A percentile compares a stretch with the other conserved stretches of the same genome.
Evolutionary conservation across 2,888 invertebrate genomes (phyloP).

Genomic region (Dicyrtomina minuta): DNA sequence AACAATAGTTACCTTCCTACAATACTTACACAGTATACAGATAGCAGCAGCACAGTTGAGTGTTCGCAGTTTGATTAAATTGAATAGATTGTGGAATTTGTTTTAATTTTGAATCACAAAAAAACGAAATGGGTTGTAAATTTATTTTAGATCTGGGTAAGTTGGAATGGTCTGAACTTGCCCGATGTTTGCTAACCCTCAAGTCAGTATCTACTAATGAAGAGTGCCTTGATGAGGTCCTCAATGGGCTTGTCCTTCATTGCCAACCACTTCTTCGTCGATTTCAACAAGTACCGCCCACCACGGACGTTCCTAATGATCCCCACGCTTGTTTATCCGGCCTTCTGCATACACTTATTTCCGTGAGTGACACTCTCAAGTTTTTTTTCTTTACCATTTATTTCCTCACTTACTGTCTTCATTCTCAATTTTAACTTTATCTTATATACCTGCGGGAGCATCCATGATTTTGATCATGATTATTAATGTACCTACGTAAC

Average conservation of each 20-base stretch:
- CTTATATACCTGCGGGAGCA: no score
- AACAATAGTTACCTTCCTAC: no score
- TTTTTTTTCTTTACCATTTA: neutral
- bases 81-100: neutral
- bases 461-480: no score
- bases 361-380: slow-evolving; percentile 37
- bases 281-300: slow-evolving; percentile 53
- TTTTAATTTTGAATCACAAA: neutral
- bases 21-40: no score
- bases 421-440: no score
- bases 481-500: no score
- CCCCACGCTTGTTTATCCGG: slow-evolving; percentile 50
- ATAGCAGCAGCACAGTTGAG: no score
- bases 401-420: neutral
- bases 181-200: slow-evolving; percentile 51
- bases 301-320: slow-evolving; percentile 51
- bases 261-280: slow-evolving; percentile 49
- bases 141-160: slow-evolving; percentile 47
- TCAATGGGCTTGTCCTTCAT: slow-evolving; percentile 51
- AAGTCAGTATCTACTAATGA: slow-evolving; percentile 53
- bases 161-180: slow-evolving; percentile 53
- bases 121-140: neutral
- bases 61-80: neutral
- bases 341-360: slow-evolving; percentile 50
- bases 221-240: slow-evolving; percentile 54